Base-by-base conservation (phyloP, 2,113 vertebrate species). In the Embiotoca jacksoni region DNA sequence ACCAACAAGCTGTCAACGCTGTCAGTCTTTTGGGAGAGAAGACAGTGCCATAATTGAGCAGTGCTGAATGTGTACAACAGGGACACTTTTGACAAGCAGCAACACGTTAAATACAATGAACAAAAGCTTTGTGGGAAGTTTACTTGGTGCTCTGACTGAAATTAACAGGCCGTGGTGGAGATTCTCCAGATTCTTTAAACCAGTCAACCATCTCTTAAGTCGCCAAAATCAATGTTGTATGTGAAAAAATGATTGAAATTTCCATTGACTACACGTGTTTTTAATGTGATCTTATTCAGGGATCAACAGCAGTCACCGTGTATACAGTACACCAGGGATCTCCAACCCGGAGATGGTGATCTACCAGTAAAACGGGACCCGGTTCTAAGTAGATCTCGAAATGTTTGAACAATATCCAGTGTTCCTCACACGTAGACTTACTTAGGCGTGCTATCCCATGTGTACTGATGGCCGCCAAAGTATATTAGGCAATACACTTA, bases 1-100 rank as follows among this genome's bases (percentile, higher is more conserved):
- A 76, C 63, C 70, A 84, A 83, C 85, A 81, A 78, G 82, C 80
- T 82, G 75, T 78, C 78, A 78, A 72, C 33, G 5, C 81, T 80
- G 75, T 86, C 87, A 81, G 75, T 78, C 72, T 76, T 47, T 76
- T 58, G 49, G 76, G 78, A n/a, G 72, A 60, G 50, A 84, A 65
- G 65, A 73, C 68, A 54, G 71, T 61, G 3, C 53, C 50, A 63
- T 76, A 77, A 84, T 78, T 72, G 53, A 75, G 71, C 2, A 0
- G 36, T 46, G 78, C 54, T 77, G 81, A 84, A 79, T 67, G 71
- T 56, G 61, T 58, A 78, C 64, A 77, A 63, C 53, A 3, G 72
- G 63, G 77, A 76, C 46, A 50, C 35, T 60, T 82, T 70, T 66
- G 73, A 81, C 50, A 65, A 78, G 81, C 53, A 37, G 65, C 33